These are phyloP conservation scores for Corynorhinus townsendii DNA, from an alignment of 2,113 vertebrate species.

Conservation along the genomic window DNA sequence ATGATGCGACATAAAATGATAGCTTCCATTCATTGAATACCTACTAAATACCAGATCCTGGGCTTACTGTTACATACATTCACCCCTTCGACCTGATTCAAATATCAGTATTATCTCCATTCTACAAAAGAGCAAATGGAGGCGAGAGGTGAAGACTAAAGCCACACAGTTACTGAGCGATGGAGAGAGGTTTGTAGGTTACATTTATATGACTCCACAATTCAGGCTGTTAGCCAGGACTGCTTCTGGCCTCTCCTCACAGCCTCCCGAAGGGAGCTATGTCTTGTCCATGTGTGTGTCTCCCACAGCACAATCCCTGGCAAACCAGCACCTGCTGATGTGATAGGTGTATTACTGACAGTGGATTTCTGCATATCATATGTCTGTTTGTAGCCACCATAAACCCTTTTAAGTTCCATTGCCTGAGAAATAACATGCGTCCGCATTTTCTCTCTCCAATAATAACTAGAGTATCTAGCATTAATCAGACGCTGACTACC, in stretches of 20 bases:
- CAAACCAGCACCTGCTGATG: not conserved
- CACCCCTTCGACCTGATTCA: not conserved
- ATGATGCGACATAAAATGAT: not conserved
- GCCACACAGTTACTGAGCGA: not conserved
- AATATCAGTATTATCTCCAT: not conserved
- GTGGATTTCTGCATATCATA: not conserved
- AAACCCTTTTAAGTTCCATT: not conserved
- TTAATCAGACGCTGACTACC: not conserved
- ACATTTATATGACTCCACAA: fast-evolving
- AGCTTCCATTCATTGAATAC: not conserved
- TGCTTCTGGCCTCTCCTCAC: not conserved
- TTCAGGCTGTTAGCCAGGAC: fast-evolving
- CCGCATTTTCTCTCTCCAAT: not conserved
- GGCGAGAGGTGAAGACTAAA: not conserved
- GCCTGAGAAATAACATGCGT: not conserved
- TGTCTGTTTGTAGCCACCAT: not conserved
- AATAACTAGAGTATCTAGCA: not conserved
- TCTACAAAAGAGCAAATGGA: not conserved
- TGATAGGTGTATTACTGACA: not conserved
- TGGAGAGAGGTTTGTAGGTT: not conserved
- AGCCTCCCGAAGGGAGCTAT: not conserved
- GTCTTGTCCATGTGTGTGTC: not conserved
- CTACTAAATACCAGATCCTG: not conserved
- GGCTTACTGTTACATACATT: too few species aligned
- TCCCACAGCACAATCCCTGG: not conserved